Evolutionary conservation across 2,888 invertebrate species (phyloP).

Genomic region (Drosophila sordidula): DNA sequence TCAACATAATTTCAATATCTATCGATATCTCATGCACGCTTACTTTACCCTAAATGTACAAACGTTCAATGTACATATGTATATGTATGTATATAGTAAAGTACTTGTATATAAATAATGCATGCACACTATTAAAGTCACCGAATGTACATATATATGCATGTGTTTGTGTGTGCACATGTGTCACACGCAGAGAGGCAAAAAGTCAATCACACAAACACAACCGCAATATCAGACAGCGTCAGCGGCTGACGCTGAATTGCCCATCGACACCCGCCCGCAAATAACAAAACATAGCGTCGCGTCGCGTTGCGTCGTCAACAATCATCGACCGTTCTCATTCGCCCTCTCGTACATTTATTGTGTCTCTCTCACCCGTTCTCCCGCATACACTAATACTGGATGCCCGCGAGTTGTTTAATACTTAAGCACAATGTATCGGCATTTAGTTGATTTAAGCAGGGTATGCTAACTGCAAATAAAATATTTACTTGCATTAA

Average conservation of each 20-base stretch:
- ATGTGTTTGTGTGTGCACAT: slow-evolving; percentile 48
- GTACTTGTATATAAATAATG: slow-evolving; percentile 20
- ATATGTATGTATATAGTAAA: slow-evolving; percentile 7
- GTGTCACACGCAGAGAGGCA: slow-evolving; percentile 67
- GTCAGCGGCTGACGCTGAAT: slow-evolving; percentile 29
- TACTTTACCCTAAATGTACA: not conserved
- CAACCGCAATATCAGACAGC: slow-evolving; percentile 44
- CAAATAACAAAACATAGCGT: slow-evolving; percentile 72
- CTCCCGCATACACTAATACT: slow-evolving; percentile 33
- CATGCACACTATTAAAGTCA: not conserved
- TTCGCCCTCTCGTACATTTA: slow-evolving; percentile 9
- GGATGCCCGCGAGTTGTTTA: slow-evolving; percentile 12
- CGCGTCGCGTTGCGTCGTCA: slow-evolving; percentile 35
- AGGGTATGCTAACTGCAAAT: slow-evolving; percentile 17
- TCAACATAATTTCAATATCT: slow-evolving; percentile 25
- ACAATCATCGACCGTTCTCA: slow-evolving; percentile 37
- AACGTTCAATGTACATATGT: not conserved
- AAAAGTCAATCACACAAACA: slow-evolving; percentile 72
- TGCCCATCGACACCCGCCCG: slow-evolving; percentile 68
- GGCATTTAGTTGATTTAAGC: slow-evolving; percentile 54
- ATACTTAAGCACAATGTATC: slow-evolving; percentile 53
- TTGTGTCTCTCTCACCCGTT: slow-evolving; percentile 15
- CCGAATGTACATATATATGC: not conserved
- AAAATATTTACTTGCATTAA: not conserved
- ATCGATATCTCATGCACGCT: not conserved